Evolutionary conservation across 2,113 vertebrate species (phyloP), one percentile per base, ranked within the genome.

Genomic region (Colossoma macropomum): DNA sequence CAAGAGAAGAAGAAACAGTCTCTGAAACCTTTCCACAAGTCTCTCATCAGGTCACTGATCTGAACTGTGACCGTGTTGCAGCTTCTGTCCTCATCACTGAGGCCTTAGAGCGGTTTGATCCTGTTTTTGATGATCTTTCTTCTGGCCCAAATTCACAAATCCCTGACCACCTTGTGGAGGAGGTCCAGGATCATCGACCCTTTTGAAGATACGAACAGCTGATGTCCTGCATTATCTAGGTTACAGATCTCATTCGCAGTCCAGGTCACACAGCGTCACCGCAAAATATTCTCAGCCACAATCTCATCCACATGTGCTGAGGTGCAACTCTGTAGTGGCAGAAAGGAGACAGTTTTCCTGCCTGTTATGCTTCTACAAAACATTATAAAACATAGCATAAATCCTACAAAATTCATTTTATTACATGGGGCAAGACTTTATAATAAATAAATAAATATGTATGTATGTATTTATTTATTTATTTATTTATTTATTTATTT

Each of bases 231-330:
- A 65, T 83, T 80, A 85, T 75, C 62, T 23, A 30, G 30, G 69
- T 80, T 79, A 78, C 69, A 80, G 62, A 85, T 85, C 81, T 68
- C 73, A 75, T 74, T 27, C 66, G 32, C 60, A 69, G 68, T 30
- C 30, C 68, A 32, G 32, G 41, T 79, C 45, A 38, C 15, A 32
- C 38, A 71, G 3, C 56, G 79, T 76, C 74, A 82, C 30, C 80
- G 72, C 23, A 66, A 73, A 85, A 73, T 28, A 12, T 15, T 12
- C 41, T 27, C 30, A 27, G 56, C 70, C 69, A 71, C 45, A 60
- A 32, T 11, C 15, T 9, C 69, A 54, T 54, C 13, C 75, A 79
- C 68, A 63, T 77, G 65, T 65, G 50, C 52, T 23, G 0, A 17
- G 71, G 52, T 84, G 38, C 25, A 62, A 9, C 4, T 68, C 65